phyloP scores from a whole-genome alignment of 2,888 invertebrate genomes.

The Standfussiana lucernea region DNA sequence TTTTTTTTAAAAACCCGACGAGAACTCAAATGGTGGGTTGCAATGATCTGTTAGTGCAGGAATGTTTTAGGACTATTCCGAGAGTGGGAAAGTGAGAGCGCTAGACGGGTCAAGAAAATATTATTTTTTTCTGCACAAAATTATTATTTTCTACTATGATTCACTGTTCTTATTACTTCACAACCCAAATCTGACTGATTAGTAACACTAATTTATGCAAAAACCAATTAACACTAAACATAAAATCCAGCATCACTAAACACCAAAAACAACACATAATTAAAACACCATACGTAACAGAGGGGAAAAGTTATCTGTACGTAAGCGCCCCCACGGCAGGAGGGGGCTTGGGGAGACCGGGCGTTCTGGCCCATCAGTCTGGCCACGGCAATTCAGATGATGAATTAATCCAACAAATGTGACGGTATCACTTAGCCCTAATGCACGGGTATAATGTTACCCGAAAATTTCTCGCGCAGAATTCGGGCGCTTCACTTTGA shows the following conservation, averaged over 20 bases:
- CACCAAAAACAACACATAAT: constrained; percentile 79
- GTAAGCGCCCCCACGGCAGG: constrained; percentile 69
- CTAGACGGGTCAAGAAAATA: no score
- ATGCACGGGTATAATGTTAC: constrained; percentile 91
- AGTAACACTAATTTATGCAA: background rate
- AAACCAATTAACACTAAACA: constrained; percentile 43
- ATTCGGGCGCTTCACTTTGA: constrained; percentile 77
- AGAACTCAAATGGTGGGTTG: no score
- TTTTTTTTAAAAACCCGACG: background rate
- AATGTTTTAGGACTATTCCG: no score
- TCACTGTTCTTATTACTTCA: background rate
- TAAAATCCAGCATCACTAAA: constrained; percentile 55
- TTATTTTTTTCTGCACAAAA: no score
- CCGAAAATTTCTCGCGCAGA: constrained; percentile 82
- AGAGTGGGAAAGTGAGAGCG: no score
- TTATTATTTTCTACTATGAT: background rate
- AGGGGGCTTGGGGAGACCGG: constrained; percentile 69
- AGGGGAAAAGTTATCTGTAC: constrained; percentile 78
- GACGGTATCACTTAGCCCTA: constrained; percentile 91
- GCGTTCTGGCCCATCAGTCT: constrained; percentile 90
- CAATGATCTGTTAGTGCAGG: no score
- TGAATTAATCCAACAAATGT: constrained; percentile 91
- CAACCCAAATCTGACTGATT: no score
- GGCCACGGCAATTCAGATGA: constrained; percentile 91
- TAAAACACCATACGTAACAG: constrained; percentile 84